phyloP scores from a whole-genome alignment of 2,113 vertebrate genomes.

The Eublepharis macularius region DNA sequence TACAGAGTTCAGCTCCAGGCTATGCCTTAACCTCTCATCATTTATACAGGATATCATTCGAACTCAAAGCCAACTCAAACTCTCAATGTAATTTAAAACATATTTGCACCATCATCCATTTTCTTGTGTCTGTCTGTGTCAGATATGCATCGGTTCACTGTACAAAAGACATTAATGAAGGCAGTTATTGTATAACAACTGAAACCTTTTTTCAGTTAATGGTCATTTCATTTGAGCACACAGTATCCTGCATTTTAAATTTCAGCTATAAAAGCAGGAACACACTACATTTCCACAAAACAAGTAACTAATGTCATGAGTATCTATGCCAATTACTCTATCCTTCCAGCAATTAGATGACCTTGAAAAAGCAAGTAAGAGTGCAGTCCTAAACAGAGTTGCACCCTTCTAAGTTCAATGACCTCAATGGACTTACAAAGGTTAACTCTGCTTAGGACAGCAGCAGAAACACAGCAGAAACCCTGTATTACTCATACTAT shows the following conservation, averaged over 20 bases:
- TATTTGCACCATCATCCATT: slow-evolving; percentile 49
- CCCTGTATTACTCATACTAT: neutral
- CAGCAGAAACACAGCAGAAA: neutral
- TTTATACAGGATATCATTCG: slow-evolving; percentile 52
- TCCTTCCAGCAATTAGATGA: neutral
- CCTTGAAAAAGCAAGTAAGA: neutral
- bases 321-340: slow-evolving; percentile 1
- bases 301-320: neutral
- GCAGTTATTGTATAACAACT: neutral
- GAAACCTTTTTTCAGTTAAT: slow-evolving; percentile 19
- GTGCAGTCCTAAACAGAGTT: too few relatives aligned
- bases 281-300: neutral
- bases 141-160: slow-evolving; percentile 36
- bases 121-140: slow-evolving; percentile 32
- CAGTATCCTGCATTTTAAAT: neutral
- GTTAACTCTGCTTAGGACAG: too few relatives aligned
- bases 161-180: slow-evolving; percentile 36
- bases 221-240: slow-evolving; percentile 22
- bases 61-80: slow-evolving; percentile 51
- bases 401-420: too few relatives aligned
- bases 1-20: slow-evolving; percentile 36
- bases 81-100: slow-evolving; percentile 57
- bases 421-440: too few relatives aligned
- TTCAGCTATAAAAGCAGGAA: neutral
- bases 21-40: slow-evolving; percentile 44